Percentiles rank a stretch among this genome's conserved stretches.
phyloP scores from a whole-genome alignment of 2,113 vertebrate species.

The Marmota flaviventris region DNA sequence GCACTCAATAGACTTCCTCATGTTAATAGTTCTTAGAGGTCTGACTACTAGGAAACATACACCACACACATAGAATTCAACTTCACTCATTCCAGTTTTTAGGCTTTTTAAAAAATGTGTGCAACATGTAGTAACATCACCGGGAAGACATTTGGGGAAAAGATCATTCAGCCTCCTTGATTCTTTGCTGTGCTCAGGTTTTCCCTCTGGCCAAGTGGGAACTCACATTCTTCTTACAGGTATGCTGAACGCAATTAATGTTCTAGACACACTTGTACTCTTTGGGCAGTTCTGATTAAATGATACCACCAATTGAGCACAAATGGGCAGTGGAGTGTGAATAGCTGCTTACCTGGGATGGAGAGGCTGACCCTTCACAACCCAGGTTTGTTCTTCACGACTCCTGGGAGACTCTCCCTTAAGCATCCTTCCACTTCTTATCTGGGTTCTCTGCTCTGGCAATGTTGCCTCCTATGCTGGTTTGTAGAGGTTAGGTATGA shows the following conservation, averaged over 20 bases:
- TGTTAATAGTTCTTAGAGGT: not conserved
- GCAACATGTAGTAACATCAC: not conserved
- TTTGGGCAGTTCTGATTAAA: not conserved
- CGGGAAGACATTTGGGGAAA: constrained; percentile 23
- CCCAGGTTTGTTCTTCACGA: not conserved
- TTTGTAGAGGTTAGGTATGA: not conserved
- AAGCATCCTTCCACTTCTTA: not conserved
- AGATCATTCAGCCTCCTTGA: not conserved
- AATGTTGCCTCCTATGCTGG: not conserved
- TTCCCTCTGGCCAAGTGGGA: not conserved
- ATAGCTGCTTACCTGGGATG: not conserved
- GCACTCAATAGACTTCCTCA: not conserved
- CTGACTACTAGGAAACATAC: not conserved
- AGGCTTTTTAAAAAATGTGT: not conserved
- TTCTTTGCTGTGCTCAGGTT: not conserved
- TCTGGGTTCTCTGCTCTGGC: not conserved
- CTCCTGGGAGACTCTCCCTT: not conserved
- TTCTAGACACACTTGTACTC: not conserved
- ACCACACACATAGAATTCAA: not conserved
- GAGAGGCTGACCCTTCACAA: not conserved
- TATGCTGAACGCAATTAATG: not conserved
- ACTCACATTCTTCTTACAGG: not conserved
- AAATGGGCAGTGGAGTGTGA: not conserved
- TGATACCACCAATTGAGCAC: not conserved
- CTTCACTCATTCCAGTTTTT: not conserved